phyloP scores from a whole-genome alignment of 1,140 invertebrate genomes.

The Chrysomallon squamiferum region DNA sequence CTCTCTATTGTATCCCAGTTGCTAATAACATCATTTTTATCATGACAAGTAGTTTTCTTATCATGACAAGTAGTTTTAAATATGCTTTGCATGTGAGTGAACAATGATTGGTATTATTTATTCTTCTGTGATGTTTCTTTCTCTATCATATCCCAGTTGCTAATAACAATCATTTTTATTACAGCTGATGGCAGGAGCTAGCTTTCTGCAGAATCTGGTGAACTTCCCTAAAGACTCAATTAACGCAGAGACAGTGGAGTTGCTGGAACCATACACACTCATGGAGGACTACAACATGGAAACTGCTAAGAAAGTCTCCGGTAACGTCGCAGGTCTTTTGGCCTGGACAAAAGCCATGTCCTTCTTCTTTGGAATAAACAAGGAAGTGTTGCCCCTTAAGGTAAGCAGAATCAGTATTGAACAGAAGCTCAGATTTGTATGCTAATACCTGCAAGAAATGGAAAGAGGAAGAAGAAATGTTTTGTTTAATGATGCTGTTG shows the following conservation, averaged over 20 bases:
- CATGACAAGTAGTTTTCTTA: too few species aligned
- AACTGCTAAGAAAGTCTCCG: slow-evolving; percentile 72
- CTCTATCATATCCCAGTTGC: too few species aligned
- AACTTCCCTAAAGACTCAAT: slow-evolving; percentile 97
- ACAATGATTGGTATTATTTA: too few species aligned
- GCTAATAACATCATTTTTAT: too few species aligned
- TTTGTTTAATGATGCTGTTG: too few species aligned
- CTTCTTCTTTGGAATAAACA: slow-evolving; percentile 95
- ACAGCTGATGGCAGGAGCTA: slow-evolving; percentile 94
- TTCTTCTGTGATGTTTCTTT: too few species aligned
- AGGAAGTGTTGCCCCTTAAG: slow-evolving; percentile 93
- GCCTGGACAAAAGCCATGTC: slow-evolving; percentile 98
- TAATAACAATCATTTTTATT: slow-evolving; percentile 8
- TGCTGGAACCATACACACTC: slow-evolving; percentile 87
- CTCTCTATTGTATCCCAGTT: too few species aligned
- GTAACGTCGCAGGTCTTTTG: slow-evolving; percentile 91
- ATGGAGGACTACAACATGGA: slow-evolving; percentile 71
- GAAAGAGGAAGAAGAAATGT: too few species aligned
- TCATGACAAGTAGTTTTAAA: too few species aligned
- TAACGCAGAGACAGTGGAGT: slow-evolving; percentile 94
- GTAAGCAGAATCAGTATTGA: slow-evolving; percentile 65
- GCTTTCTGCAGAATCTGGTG: slow-evolving; percentile 88
- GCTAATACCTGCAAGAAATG: too few species aligned
- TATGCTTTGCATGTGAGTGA: too few species aligned
- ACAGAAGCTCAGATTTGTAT: too few species aligned